Conservation (phyloP, 2,888 invertebrate species). For the Perdita meconis region DNA sequence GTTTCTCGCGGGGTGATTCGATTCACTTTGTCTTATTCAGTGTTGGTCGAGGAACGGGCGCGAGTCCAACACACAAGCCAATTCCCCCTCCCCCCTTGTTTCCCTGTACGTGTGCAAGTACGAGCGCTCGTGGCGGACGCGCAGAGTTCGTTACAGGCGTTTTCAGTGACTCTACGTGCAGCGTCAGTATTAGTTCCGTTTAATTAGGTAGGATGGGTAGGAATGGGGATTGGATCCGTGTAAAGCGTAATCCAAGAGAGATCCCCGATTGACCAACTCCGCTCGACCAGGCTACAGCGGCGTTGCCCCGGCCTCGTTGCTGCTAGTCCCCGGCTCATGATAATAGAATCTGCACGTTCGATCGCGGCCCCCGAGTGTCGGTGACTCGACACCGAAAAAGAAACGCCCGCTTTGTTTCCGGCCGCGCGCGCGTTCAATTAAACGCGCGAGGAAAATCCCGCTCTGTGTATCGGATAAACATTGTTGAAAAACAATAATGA, state of each 20-base stretch:
- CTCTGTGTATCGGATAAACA: conserved; percentile 36
- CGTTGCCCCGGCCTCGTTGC: conserved; percentile 34
- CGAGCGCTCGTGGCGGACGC: not conserved
- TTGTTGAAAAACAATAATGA: conserved; percentile 23
- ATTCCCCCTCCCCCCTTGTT: too few relatives aligned
- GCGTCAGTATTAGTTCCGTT: conserved; percentile 74
- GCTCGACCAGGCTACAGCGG: conserved; percentile 59
- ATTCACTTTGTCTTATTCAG: conserved; percentile 44
- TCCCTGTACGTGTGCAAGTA: not conserved
- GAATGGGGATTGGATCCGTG: conserved; percentile 69
- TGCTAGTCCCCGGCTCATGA: conserved; percentile 57
- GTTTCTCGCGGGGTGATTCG: conserved; percentile 24
- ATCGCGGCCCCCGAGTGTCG: conserved; percentile 59
- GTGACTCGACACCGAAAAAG: conserved; percentile 36
- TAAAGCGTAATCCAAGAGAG: conserved; percentile 74
- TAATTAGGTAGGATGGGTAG: conserved; percentile 74
- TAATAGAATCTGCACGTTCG: conserved; percentile 76
- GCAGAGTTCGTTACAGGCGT: conserved; percentile 57
- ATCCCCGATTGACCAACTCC: conserved; percentile 71
- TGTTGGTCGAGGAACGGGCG: conserved; percentile 1
- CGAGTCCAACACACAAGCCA: not conserved
- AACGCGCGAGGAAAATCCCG: conserved; percentile 26
- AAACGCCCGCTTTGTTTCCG: conserved; percentile 48
- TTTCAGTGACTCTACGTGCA: conserved; percentile 65
- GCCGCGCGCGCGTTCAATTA: conserved; percentile 40